phyloP scores from a whole-genome alignment of 2,888 invertebrate genomes.

The Tachystola acroxantha region DNA sequence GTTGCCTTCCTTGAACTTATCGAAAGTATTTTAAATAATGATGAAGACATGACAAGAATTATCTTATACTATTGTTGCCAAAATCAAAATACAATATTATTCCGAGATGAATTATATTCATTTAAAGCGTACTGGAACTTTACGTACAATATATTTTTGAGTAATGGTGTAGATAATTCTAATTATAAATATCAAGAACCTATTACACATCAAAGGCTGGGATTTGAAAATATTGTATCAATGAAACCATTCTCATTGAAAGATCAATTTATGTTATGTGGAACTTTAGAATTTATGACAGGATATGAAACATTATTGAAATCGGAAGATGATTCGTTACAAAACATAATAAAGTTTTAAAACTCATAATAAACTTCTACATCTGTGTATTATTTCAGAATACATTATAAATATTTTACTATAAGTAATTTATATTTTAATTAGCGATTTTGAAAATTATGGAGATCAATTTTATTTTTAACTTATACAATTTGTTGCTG shows the following conservation, averaged over 20 bases:
- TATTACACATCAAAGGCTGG: constrained; percentile 52
- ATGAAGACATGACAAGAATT: constrained; percentile 81
- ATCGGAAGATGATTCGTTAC: constrained; percentile 23
- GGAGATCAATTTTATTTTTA: too few species aligned
- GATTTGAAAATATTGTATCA: constrained; percentile 38
- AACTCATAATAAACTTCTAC: too few species aligned
- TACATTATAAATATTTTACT: not conserved
- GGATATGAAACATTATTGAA: constrained; percentile 49
- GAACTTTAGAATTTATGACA: constrained; percentile 76
- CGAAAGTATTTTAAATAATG: constrained; percentile 79
- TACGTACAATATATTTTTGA: constrained; percentile 79
- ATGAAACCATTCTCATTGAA: constrained; percentile 36
- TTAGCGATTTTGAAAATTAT: too few species aligned
- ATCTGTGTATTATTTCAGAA: too few species aligned
- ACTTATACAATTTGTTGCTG: too few species aligned
- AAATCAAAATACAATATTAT: constrained; percentile 74
- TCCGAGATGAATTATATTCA: constrained; percentile 79
- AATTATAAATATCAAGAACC: constrained; percentile 73
- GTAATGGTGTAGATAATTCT: constrained; percentile 21
- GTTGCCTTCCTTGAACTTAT: constrained; percentile 83
- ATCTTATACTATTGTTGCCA: constrained; percentile 81
- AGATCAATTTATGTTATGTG: constrained; percentile 79
- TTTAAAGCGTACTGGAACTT: constrained; percentile 86
- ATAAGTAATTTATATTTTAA: too few species aligned
- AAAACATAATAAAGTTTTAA: constrained; percentile 57